Evolutionary conservation across 1,140 invertebrate genomes (phyloP).

Genomic region (Aphis gossypii): DNA sequence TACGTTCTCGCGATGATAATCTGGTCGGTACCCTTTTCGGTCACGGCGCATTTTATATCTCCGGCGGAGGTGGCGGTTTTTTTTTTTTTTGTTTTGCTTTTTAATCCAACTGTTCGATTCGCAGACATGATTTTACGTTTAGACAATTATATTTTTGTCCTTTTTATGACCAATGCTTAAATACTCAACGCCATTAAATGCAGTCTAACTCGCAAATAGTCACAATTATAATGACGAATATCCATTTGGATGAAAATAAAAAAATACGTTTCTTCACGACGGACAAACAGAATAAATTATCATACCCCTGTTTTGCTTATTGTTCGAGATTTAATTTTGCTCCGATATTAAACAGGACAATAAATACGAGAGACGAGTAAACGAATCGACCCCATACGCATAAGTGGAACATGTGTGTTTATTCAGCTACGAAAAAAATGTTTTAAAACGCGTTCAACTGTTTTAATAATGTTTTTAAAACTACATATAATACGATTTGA

Average conservation of each 20-base stretch:
- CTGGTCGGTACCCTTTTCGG: conserved; percentile 33
- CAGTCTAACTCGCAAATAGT: background rate
- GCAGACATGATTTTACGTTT: conserved; percentile 38
- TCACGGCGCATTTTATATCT: conserved; percentile 20
- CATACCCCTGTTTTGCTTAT: background rate
- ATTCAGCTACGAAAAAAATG: background rate
- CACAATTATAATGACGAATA: conserved; percentile 41
- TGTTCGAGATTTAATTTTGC: background rate
- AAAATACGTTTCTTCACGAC: background rate
- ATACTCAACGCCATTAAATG: background rate
- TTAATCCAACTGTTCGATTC: conserved; percentile 61
- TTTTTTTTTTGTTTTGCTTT: conserved; percentile 62
- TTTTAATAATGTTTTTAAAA: background rate
- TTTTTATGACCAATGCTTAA: conserved; percentile 17
- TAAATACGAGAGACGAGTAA: background rate
- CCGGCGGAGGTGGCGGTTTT: background rate
- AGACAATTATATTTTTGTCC: conserved; percentile 42
- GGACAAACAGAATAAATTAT: background rate
- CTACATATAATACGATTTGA: background rate
- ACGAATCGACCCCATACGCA: background rate
- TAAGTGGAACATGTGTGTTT: background rate
- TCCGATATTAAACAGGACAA: background rate
- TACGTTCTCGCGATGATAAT: conserved; percentile 22
- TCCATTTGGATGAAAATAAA: background rate
- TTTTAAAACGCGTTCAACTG: background rate